Percentiles rank a stretch among this genome's conserved stretches.
These are phyloP conservation scores for Papilio polyxenes DNA, from an alignment of 1,140 invertebrate genomes.

Conservation along the genomic window DNA sequence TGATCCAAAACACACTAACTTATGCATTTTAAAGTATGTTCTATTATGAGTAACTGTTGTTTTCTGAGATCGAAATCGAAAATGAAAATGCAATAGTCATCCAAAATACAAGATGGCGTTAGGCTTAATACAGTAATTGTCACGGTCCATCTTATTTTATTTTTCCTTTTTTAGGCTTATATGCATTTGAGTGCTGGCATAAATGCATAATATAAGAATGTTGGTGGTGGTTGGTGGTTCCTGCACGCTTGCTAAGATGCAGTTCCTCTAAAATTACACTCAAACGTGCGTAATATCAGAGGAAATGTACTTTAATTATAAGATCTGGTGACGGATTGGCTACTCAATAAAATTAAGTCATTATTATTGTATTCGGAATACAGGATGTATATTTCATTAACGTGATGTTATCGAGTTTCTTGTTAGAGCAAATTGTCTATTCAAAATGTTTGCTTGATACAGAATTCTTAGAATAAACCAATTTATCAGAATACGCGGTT, in stretches of 20 bases:
- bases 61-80: no score
- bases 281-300: background rate
- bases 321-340: background rate
- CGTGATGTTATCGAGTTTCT: conserved; percentile 13
- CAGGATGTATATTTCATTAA: conserved; percentile 14
- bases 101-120: background rate
- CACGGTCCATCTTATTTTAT: background rate
- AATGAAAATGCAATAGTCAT: no score
- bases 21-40: no score
- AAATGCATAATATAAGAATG: background rate
- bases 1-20: no score
- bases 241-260: background rate
- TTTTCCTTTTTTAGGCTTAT: background rate
- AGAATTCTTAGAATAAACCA: background rate
- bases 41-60: no score
- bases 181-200: background rate
- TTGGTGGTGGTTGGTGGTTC: background rate
- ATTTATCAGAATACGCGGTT: background rate
- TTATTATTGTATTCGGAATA: background rate
- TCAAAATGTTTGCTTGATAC: conserved; percentile 19
- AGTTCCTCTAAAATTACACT: background rate
- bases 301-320: background rate
- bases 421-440: conserved; percentile 21
- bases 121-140: background rate
- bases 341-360: background rate